Evolutionary conservation across 2,888 invertebrate species (phyloP), one percentile per base, ranked within the genome.

Genomic region (Julus scanicus): DNA sequence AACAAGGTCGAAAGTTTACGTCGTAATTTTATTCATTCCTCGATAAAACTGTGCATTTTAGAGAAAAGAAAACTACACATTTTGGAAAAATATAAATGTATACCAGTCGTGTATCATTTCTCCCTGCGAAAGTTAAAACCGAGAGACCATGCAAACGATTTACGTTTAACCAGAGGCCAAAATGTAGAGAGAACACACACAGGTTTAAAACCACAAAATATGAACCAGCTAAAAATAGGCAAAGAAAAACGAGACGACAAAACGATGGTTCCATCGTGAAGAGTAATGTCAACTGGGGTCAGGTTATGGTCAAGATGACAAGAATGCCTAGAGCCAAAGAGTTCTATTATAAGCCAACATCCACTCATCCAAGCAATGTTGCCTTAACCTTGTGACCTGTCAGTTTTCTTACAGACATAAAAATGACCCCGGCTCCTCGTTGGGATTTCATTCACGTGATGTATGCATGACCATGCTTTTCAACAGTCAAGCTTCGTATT

Each of bases 1-100:
- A 71, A 71, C 71, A 71, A 71, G 71, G 71, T 71, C 71, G 29
- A 71, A 71, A 71, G 71, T 71, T 71, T 71, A 71, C 71, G 29
- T 13, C 29, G 71, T n/a, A 71, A 29, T 29, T 71, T 29, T 29
- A 71, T 8, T n/a, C 71, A 29, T 29, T 29, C 71, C 11, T 71
- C 71, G 29, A 71, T 71, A 71, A 71, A 49, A 49, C 11, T 49
- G 13, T 49, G 49, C 49, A 13, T 49, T 49, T 49, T 49, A 13
- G 49, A 49, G 49, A 13, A 49, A 49, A 49, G 4, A 13, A 13
- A 71, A 71, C 71, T 63, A 20, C 49, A 49, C 9, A 49, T 13
- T 2, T 13, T 13, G n/a, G 29, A 29, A 29, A 71, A 20, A 71
- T 29, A 8, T 71, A 71, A n/a, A 71, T 29, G 8, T 8, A 20